phyloP scores from a whole-genome alignment of 2,888 invertebrate species.

The Ectropis crepuscularia region DNA sequence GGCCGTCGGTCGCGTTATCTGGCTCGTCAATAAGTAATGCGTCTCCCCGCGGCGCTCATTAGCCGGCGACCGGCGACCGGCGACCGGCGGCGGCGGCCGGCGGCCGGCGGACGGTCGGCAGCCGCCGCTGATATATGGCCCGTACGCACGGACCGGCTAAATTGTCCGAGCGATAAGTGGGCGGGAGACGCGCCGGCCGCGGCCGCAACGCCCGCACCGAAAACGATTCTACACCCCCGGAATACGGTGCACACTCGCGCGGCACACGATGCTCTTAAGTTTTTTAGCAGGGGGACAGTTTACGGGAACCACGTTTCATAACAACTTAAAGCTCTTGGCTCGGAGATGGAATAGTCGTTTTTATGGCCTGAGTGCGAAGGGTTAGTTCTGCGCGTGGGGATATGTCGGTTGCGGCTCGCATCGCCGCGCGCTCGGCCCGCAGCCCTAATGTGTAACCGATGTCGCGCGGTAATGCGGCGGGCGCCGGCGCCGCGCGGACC shows the following conservation, averaged over 20 bases:
- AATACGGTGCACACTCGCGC: conserved; percentile 4
- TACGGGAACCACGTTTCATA: background rate
- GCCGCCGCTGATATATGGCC: conserved; percentile 70
- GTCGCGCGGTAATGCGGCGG: conserved; percentile 76
- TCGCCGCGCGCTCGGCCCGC: conserved; percentile 49
- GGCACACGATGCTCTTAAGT: conserved; percentile 9
- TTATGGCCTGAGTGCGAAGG: background rate
- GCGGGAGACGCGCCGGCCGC: conserved; percentile 57
- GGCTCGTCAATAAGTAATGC: conserved; percentile 48
- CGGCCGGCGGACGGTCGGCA: conserved; percentile 55
- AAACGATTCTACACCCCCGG: conserved; percentile 1
- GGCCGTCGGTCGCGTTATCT: conserved; percentile 36
- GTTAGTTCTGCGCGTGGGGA: background rate
- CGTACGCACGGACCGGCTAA: conserved; percentile 71
- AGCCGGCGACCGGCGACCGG: conserved; percentile 36
- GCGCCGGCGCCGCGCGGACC: conserved; percentile 81
- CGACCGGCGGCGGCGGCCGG: conserved; percentile 49
- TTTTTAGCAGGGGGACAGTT: conserved; percentile 13
- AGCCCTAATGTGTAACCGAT: conserved; percentile 75
- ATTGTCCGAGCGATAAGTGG: conserved; percentile 78
- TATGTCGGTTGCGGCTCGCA: conserved; percentile 18
- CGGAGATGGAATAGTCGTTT: conserved; percentile 26
- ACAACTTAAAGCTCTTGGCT: conserved; percentile 2
- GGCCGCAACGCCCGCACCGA: conserved; percentile 10
- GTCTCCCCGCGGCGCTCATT: conserved; percentile 27